A percentile compares a stretch with the other conserved stretches of the same genome.
Evolutionary conservation across 1,140 invertebrate species (phyloP).

Genomic region (Chymomyza costata): DNA sequence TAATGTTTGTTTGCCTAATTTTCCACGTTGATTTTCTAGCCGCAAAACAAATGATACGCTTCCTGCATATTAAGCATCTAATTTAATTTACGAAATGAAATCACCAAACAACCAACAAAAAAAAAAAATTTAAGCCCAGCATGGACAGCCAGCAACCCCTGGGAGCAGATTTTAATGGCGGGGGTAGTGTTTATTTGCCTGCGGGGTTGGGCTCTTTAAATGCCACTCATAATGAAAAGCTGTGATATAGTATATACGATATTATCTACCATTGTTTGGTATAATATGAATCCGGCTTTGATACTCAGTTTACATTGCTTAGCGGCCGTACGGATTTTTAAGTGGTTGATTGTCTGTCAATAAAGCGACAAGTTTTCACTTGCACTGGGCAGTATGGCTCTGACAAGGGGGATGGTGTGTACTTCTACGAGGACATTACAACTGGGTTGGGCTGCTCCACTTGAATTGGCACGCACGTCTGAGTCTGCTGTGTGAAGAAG

Average conservation of each 20-base stretch:
- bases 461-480: slow-evolving; percentile 52
- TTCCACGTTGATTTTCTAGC: slow-evolving; percentile 73
- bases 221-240: slow-evolving; percentile 72
- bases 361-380: slow-evolving; percentile 29
- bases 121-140: slow-evolving; percentile 14
- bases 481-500: slow-evolving; percentile 14
- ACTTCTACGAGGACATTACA: slow-evolving; percentile 32
- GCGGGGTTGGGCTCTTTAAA: slow-evolving; percentile 46
- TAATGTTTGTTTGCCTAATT: slow-evolving; percentile 65
- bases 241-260: no score
- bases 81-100: slow-evolving; percentile 55
- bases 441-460: no score
- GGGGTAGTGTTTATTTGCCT: slow-evolving; percentile 12
- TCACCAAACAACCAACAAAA: slow-evolving; percentile 16
- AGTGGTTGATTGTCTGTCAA: slow-evolving; percentile 69
- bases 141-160: slow-evolving; percentile 31
- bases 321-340: slow-evolving; percentile 46
- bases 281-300: slow-evolving; percentile 49
- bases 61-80: slow-evolving; percentile 71
- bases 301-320: slow-evolving; percentile 32
- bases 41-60: slow-evolving; percentile 72
- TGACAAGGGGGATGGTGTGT: background rate
- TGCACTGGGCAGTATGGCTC: background rate
- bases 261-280: slow-evolving; percentile 37
- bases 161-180: slow-evolving; percentile 1